These are phyloP conservation scores for Brenthis daphne DNA, from an alignment of 2,888 invertebrate species.

Conservation along the genomic window DNA sequence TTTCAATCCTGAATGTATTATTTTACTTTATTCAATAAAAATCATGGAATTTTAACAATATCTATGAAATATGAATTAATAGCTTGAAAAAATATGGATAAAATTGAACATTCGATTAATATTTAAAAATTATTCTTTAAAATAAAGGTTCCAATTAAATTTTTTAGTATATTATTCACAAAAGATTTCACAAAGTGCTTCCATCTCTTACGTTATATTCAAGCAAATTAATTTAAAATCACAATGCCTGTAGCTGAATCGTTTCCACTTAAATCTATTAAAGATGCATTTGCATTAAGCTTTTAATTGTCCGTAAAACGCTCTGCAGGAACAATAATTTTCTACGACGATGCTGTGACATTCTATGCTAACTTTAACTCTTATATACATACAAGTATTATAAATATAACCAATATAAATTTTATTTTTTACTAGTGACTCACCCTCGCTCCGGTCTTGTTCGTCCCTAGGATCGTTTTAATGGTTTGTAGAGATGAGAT, in stretches of 20 bases:
- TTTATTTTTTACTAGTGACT: too few relatives aligned
- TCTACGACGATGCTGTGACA: too few relatives aligned
- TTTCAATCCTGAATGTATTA: too few relatives aligned
- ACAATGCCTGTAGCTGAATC: conserved; percentile 45
- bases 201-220: conserved; percentile 38
- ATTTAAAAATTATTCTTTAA: conserved; percentile 14
- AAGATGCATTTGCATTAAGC: conserved; percentile 16
- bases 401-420: too few relatives aligned
- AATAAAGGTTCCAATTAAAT: conserved; percentile 34
- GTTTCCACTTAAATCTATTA: conserved; percentile 35
- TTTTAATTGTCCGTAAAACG: background rate
- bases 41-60: background rate
- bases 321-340: too few relatives aligned
- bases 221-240: conserved; percentile 52
- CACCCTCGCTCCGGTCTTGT: too few relatives aligned
- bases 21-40: background rate
- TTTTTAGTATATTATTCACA: conserved; percentile 30
- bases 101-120: background rate
- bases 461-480: too few relatives aligned
- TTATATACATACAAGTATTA: too few relatives aligned
- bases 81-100: background rate
- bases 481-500: too few relatives aligned
- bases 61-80: too few relatives aligned
- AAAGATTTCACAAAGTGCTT: conserved; percentile 34
- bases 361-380: too few relatives aligned